phyloP scores from a whole-genome alignment of 2,113 vertebrate genomes.

The Dipodomys spectabilis region DNA sequence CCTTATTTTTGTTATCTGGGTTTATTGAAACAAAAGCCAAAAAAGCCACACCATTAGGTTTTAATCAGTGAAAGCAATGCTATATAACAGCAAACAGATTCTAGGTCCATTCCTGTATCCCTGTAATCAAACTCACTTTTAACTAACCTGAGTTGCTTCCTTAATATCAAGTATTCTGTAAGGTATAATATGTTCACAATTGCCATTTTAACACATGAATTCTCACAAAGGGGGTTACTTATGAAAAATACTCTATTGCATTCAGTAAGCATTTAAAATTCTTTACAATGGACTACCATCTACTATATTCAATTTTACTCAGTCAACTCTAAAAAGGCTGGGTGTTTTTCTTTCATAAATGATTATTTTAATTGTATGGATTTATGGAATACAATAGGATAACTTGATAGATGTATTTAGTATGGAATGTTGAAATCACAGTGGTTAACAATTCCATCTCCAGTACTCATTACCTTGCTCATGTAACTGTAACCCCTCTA shows the following conservation, averaged over 20 bases:
- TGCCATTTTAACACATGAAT: constrained; percentile 30
- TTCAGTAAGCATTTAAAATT: constrained; percentile 38
- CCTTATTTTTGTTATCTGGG: neutral
- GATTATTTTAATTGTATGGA: neutral
- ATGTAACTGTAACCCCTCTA: too few species aligned
- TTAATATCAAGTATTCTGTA: constrained; percentile 41
- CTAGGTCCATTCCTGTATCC: neutral
- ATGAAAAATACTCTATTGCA: constrained; percentile 15
- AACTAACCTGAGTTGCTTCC: constrained; percentile 31
- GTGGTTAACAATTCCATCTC: neutral
- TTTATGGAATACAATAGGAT: neutral
- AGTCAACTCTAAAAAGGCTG: neutral
- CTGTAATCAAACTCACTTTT: neutral
- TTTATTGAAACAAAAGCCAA: constrained; percentile 41
- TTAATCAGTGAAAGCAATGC: neutral
- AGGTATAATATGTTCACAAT: neutral
- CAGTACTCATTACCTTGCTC: too few species aligned
- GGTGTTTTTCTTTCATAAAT: neutral
- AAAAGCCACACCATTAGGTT: neutral
- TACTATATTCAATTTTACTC: constrained; percentile 7
- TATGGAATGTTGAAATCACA: neutral
- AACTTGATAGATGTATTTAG: neutral
- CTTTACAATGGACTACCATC: constrained; percentile 3
- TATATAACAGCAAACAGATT: constrained; percentile 10
- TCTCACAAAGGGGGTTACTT: neutral